Percentiles rank a stretch among this genome's conserved stretches.
Conservation (phyloP, 2,797 vertebrate species). For the Hirundo rustica region DNA sequence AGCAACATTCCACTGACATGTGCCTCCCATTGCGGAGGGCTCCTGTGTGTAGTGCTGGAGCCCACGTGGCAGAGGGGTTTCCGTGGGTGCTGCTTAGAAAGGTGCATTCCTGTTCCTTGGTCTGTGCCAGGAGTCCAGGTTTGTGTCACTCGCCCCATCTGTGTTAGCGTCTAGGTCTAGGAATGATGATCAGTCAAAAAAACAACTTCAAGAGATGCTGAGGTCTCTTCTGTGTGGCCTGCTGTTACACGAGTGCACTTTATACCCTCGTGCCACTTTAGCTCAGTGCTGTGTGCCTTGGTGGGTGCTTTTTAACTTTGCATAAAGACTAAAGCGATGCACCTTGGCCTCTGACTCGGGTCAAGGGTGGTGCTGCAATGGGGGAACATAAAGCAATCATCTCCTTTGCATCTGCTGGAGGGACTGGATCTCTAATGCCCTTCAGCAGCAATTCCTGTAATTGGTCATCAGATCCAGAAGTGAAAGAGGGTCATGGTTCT, state of each 20-base stretch:
- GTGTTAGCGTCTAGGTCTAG: background rate
- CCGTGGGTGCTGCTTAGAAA: background rate
- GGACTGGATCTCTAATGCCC: background rate
- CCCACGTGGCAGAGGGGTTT: background rate
- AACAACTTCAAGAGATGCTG: background rate
- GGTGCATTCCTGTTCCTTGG: background rate
- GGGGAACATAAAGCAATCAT: background rate
- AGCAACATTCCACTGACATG: slow-evolving; percentile 38
- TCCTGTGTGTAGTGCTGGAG: background rate
- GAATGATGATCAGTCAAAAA: background rate
- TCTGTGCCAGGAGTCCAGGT: background rate
- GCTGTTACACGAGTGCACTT: background rate
- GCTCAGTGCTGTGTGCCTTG: background rate
- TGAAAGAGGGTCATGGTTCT: background rate
- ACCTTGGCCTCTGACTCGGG: background rate
- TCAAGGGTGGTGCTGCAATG: background rate
- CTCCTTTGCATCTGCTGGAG: background rate
- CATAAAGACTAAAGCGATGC: background rate
- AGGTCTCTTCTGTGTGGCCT: background rate
- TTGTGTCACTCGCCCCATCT: background rate
- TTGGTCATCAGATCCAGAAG: background rate
- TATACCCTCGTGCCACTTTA: background rate
- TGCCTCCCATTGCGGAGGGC: background rate
- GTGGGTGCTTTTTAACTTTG: background rate
- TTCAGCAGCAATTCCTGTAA: background rate